phyloP scores from a whole-genome alignment of 2,888 invertebrate genomes.

The Chymomyza procnemis region DNA sequence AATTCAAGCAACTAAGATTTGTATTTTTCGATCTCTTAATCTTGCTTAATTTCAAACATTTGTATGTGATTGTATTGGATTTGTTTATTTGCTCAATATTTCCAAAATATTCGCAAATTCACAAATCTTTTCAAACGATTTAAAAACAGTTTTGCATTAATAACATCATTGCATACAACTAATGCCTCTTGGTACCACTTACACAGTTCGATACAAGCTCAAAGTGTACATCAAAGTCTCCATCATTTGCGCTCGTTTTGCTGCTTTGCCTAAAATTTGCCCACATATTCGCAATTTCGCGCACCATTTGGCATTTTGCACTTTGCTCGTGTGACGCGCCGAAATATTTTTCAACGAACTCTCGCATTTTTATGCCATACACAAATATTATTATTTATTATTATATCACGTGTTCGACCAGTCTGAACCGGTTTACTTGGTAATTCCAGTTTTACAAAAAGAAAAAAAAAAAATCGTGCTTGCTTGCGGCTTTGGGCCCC shows the following conservation, averaged over 20 bases:
- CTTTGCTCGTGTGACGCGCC: conserved; percentile 1
- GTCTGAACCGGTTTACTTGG: conserved; percentile 29
- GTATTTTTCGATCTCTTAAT: too few relatives aligned
- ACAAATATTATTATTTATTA: conserved; percentile 17
- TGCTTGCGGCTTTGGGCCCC: background rate
- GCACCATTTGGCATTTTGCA: conserved; percentile 11
- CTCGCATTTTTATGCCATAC: conserved; percentile 2
- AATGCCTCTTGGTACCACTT: too few relatives aligned
- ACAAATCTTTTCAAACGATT: too few relatives aligned
- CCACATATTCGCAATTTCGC: background rate
- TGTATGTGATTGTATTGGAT: too few relatives aligned
- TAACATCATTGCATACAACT: too few relatives aligned
- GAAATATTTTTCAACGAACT: conserved; percentile 3
- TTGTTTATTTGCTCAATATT: too few relatives aligned
- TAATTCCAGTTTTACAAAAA: conserved; percentile 32
- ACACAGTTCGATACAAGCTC: too few relatives aligned
- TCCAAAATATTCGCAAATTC: too few relatives aligned
- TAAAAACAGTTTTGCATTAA: too few relatives aligned
- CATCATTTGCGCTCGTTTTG: background rate
- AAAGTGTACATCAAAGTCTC: background rate
- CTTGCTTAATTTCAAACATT: too few relatives aligned
- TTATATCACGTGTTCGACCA: conserved; percentile 46
- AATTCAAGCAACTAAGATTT: too few relatives aligned
- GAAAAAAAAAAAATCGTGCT: background rate
- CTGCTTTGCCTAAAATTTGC: background rate